Evolutionary conservation across 2,888 invertebrate genomes (phyloP).

Genomic region (Nycteola revayana): DNA sequence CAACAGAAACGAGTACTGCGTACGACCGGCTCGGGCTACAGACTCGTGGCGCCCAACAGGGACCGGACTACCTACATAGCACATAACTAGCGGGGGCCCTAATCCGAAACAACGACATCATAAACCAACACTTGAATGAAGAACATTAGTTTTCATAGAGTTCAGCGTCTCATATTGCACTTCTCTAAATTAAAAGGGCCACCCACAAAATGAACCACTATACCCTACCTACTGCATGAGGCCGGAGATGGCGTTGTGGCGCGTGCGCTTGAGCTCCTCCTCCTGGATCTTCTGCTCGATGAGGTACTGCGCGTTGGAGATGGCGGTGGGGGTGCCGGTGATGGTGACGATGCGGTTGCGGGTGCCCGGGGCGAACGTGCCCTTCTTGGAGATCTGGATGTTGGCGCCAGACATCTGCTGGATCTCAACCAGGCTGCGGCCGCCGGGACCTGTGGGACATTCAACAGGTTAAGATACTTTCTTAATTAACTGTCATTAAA

Average conservation of each 20-base stretch:
- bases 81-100: no score
- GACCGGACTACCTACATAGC: no score
- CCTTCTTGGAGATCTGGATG: slow-evolving; percentile 99
- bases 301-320: slow-evolving; percentile 95
- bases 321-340: slow-evolving; percentile 93
- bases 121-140: no score
- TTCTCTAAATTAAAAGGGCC: no score
- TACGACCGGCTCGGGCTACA: slow-evolving; percentile 11
- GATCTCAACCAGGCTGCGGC: slow-evolving; percentile 97
- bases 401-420: slow-evolving; percentile 98
- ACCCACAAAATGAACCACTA: no score
- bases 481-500: no score
- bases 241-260: slow-evolving; percentile 90
- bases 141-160: no score
- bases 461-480: no score
- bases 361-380: slow-evolving; percentile 98
- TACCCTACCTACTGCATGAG: slow-evolving; percentile 84
- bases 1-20: slow-evolving; percentile 21
- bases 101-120: no score
- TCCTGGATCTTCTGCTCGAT: slow-evolving; percentile 98
- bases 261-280: slow-evolving; percentile 96
- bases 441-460: slow-evolving; percentile 89
- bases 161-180: no score
- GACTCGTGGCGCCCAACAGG: background rate
- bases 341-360: slow-evolving; percentile 98